Evolutionary conservation across 2,113 vertebrate genomes (phyloP), one percentile per base, ranked within the genome.

Genomic region (Megaleporinus macrocephalus): DNA sequence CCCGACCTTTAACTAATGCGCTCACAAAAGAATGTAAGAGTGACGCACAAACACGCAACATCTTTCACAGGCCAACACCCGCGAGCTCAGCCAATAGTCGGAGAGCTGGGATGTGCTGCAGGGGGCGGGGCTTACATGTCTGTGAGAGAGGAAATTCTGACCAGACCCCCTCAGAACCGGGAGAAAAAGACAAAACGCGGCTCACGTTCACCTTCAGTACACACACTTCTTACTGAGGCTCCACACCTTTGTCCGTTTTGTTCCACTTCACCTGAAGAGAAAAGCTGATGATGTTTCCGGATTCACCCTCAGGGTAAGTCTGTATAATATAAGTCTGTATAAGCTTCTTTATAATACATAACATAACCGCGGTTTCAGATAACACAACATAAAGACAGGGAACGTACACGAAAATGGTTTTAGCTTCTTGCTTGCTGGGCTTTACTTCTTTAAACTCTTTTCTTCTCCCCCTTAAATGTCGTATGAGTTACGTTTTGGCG

Each of bases 291-390:
- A 84, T 84, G 82, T 73, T 61, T 68, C 62, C 84, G 4, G 68
- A 84, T 4, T 29, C 78, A 16, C 0, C 57, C 1, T 33, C 29
- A 62, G 18, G 70, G 86, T 87, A 9, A 83, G 83, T 84, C 5
- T 27, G 5, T 27, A 20, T n/a, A n/a, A n/a, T n/a, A n/a, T n/a
- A n/a, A n/a, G n/a, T n/a, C n/a, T n/a, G n/a, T n/a, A n/a, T n/a
- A 16, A 26, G 10, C 11, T 59, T 36, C 66, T 9, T 12, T 33
- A 22, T 10, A 3, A 51, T 15, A 2, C 2, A 18, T 51, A 7
- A 18, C 11, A 20, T 75, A 4, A 24, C 0, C n/a, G 62, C 1
- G 11, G 14, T 57, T 1, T n/a, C 41, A 44, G 41, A 44, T 1
- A 44, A 44, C 41, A 44, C 11, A 44, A 10, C 4, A 20, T 57